Base-by-base conservation (phyloP, 2,797 vertebrate species). In the Anguilla obscura region DNA sequence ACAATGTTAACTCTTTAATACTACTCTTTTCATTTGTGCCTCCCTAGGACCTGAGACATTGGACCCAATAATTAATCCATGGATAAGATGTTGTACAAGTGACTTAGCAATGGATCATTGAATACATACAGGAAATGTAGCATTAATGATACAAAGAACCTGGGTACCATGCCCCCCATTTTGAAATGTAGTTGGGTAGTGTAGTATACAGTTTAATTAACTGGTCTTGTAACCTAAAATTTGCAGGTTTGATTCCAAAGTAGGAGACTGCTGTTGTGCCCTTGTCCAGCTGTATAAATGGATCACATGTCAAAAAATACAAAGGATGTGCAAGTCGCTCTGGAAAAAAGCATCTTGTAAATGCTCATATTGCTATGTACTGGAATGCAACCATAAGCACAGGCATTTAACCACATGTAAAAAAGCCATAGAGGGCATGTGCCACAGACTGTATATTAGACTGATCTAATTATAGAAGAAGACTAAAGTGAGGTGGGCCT, bases 391-490 rank as follows among this genome's bases (percentile, higher is more conserved):
- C 45, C 21, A 9, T 45, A 48, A 48, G n/a, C 79, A 82, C 56
- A 84, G n/a, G n/a, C n/a, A 10, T 54, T 33, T 84, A 56, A 14
- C 10, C n/a, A 16, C 8, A 56, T 24, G 10, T 33, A n/a, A 83
- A 8, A 27, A 52, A 12, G 27, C 80, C 80, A 10, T 83, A 27
- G 21, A 83, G 21, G 24, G 18, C 2, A 48, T n/a, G 48, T 27
- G 21, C 45, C 7, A n/a, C 24, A 48, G 79, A 48, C 4, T 9
- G 1, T 10, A 88, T 86, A 91, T 4, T 89, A 21, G 33, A 85
- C 90, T 90, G 90, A 89, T 79, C 88, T 93, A 93, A 93, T 93
- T 93, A 93, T 93, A 93, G 90, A 56, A 83, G 79, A 71, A 84
- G 91, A 93, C 89, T 93, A 91, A 87, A 91, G 87, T 88, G 89